A percentile compares a stretch with the other conserved stretches of the same genome.
phyloP scores from a whole-genome alignment of 2,113 vertebrate species.

The Psittacula cyanocephala region DNA sequence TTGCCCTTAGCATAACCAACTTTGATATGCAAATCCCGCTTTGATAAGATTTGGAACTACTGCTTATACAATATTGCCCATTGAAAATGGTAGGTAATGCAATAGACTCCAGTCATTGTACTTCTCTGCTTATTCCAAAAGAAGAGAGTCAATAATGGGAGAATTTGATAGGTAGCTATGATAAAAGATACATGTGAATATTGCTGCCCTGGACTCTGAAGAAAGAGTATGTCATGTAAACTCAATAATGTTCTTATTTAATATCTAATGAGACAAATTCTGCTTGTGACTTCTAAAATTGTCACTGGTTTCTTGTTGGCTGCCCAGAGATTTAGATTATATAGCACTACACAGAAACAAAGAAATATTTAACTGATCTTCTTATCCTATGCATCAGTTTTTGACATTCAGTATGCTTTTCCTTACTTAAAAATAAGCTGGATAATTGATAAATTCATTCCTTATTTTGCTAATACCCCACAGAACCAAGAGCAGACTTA shows the following conservation, averaged over 20 bases:
- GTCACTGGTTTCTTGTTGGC: neutral
- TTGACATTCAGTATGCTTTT: neutral
- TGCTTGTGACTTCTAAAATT: neutral
- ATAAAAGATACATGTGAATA: neutral
- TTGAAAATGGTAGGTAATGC: neutral
- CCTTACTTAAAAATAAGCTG: neutral
- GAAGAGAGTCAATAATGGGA: neutral
- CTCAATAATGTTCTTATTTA: neutral
- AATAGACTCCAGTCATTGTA: neutral
- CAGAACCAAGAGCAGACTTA: neutral
- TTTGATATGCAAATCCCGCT: neutral
- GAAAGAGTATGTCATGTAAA: neutral
- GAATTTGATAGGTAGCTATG: neutral
- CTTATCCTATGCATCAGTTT: neutral
- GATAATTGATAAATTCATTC: neutral
- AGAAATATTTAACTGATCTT: neutral
- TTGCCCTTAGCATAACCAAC: neutral
- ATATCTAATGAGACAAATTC: neutral
- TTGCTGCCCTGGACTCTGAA: neutral
- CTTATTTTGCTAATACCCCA: neutral
- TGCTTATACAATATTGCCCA: neutral
- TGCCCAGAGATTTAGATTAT: neutral
- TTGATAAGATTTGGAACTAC: neutral
- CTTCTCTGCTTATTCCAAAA: neutral
- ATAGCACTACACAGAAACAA: neutral